These are phyloP conservation scores for Cardinalis cardinalis DNA, from an alignment of 2,113 vertebrate genomes.

Conservation along the genomic window DNA sequence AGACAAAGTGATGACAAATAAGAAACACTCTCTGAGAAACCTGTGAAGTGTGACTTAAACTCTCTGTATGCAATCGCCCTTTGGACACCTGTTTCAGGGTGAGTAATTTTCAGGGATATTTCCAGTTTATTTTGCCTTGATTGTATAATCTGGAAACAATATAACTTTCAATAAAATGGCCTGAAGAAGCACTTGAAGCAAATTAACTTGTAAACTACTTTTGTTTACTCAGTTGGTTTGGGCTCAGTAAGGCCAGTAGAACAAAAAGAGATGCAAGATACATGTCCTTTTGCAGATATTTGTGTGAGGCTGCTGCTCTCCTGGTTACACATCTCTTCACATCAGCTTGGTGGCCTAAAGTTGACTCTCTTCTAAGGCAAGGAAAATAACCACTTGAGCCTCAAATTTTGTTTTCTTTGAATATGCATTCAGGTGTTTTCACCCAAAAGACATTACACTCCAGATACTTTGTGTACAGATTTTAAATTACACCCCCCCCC, in stretches of 20 bases:
- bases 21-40: background rate
- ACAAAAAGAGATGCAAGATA: background rate
- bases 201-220: background rate
- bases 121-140: background rate
- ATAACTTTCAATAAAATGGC: background rate
- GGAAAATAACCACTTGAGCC: background rate
- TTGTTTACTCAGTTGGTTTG: background rate
- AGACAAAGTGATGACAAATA: background rate
- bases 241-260: background rate
- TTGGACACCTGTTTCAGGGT: background rate
- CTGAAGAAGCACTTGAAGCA: background rate
- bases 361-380: background rate
- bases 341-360: background rate
- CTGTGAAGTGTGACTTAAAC: background rate
- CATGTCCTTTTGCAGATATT: background rate
- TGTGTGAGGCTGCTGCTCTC: background rate
- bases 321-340: background rate
- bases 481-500: accelerated
- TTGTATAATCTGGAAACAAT: background rate
- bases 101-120: constrained; percentile 3
- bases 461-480: background rate
- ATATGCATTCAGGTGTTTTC: background rate
- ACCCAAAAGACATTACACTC: background rate
- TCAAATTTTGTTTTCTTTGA: background rate
- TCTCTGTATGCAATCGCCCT: background rate